A percentile compares a stretch with the other conserved stretches of the same genome.
These are phyloP conservation scores for Myotis davidii DNA, from an alignment of 2,113 vertebrate genomes.

Conservation along the genomic window DNA sequence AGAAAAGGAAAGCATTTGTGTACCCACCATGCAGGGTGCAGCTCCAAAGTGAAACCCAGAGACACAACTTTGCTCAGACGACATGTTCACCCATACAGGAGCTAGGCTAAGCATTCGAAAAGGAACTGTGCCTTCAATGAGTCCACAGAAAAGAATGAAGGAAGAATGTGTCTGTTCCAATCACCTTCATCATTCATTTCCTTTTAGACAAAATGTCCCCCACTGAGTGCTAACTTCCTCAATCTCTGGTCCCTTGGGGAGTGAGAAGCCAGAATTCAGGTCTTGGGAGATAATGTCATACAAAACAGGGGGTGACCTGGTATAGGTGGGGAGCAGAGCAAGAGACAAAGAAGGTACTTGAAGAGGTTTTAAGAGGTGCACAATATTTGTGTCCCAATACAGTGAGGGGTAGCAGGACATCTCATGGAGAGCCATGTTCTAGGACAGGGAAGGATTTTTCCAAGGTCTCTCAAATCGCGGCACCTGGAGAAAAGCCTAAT, in stretches of 20 bases:
- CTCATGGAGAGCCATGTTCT: neutral
- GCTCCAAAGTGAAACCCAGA: neutral
- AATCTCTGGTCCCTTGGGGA: neutral
- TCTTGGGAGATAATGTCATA: neutral
- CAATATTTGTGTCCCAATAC: neutral
- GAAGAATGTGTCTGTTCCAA: neutral
- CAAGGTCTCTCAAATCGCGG: neutral
- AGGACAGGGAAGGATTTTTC: neutral
- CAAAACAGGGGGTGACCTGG: neutral
- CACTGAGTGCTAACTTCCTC: neutral
- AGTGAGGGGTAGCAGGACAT: neutral
- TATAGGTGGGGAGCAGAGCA: neutral
- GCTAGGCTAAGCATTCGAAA: neutral
- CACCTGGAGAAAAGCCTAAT: neutral
- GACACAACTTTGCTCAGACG: neutral
- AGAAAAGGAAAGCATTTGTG: neutral
- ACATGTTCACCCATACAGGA: accelerated
- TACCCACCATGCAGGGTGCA: accelerated
- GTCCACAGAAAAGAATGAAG: neutral
- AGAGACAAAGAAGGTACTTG: neutral
- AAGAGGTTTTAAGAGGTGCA: neutral
- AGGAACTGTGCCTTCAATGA: neutral
- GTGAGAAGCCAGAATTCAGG: neutral
- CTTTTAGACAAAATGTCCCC: neutral
- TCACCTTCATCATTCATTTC: neutral